Conservation (phyloP, 53 echinoderm and acorn worm species). For the Stichopus horrens region DNA sequence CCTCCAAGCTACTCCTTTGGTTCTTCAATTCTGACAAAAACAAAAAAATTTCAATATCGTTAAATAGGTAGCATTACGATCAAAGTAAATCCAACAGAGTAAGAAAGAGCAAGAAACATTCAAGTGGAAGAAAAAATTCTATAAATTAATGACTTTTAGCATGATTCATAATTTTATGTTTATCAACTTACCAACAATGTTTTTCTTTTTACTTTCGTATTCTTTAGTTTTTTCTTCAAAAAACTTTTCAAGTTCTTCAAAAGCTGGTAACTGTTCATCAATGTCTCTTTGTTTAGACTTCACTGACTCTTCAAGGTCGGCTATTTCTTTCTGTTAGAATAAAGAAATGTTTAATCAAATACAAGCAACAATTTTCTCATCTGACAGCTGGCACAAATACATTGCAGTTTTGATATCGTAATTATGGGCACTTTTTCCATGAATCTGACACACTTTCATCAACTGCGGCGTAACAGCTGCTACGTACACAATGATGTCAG, state of each 20-base stretch:
- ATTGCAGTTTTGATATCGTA: background rate
- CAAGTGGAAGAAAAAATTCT: too few species aligned
- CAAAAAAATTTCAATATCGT: background rate
- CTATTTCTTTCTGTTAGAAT: slow-evolving; percentile 54
- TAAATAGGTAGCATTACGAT: background rate
- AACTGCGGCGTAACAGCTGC: too few species aligned
- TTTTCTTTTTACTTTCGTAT: slow-evolving; percentile 82
- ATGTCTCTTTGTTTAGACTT: slow-evolving; percentile 64
- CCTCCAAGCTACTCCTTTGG: slow-evolving; percentile 65
- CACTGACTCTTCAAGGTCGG: slow-evolving; percentile 58
- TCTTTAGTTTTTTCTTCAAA: slow-evolving; percentile 75
- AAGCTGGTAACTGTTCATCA: slow-evolving; percentile 70
- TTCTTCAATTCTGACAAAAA: slow-evolving; percentile 78
- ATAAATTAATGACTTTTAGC: background rate
- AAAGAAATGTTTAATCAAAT: background rate
- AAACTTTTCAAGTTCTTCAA: slow-evolving; percentile 69
- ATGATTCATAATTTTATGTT: background rate
- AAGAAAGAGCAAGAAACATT: background rate
- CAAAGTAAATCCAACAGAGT: background rate
- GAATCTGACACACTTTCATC: too few species aligned
- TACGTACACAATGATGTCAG: too few species aligned
- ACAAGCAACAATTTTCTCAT: background rate
- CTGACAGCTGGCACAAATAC: background rate
- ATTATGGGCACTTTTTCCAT: too few species aligned
- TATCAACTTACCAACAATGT: slow-evolving; percentile 80